These are phyloP conservation scores for Ridgeia piscesae DNA, from an alignment of 1,140 invertebrate genomes.

Conservation along the genomic window DNA sequence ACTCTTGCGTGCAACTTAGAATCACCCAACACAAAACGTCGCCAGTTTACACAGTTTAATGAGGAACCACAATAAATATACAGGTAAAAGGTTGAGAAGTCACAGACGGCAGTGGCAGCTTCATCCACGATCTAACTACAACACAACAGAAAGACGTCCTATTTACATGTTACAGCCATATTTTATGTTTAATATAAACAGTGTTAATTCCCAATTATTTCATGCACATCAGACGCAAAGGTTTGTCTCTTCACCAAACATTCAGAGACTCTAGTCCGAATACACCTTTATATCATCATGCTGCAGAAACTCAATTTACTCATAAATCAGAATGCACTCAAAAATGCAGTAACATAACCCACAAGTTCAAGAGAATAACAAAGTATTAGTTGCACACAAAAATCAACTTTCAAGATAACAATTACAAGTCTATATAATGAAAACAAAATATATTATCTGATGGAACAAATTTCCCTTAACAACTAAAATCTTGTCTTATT, in stretches of 20 bases:
- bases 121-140: neutral
- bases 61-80: neutral
- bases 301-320: neutral
- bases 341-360: neutral
- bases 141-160: neutral
- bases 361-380: neutral
- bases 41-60: neutral
- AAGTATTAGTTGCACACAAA: too few relatives aligned
- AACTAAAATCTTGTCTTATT: too few relatives aligned
- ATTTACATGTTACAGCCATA: too few relatives aligned
- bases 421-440: too few relatives aligned
- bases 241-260: neutral
- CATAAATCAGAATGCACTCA: neutral
- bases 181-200: neutral
- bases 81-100: neutral
- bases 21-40: neutral
- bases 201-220: neutral
- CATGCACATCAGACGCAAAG: neutral
- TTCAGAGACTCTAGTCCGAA: neutral
- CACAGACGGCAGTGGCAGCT: neutral
- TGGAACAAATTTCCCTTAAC: too few relatives aligned
- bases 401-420: too few relatives aligned
- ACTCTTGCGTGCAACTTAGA: too few relatives aligned
- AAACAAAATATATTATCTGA: too few relatives aligned
- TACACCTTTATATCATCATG: conserved; percentile 1